These are phyloP conservation scores for Panthera uncia DNA, from an alignment of 2,113 vertebrate genomes.

Conservation along the genomic window DNA sequence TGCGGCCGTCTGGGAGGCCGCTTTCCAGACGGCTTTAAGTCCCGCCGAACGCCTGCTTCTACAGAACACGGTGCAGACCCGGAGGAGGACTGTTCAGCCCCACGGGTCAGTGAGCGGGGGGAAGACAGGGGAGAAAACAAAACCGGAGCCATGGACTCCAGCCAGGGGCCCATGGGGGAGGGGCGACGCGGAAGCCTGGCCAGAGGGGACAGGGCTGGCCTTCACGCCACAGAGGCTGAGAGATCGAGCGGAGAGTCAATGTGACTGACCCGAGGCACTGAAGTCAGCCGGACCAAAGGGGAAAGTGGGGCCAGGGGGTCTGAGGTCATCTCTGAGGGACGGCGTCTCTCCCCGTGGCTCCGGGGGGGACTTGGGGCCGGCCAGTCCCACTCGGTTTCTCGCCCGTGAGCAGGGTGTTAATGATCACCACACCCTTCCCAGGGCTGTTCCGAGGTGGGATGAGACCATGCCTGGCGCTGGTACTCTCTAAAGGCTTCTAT, in stretches of 20 bases:
- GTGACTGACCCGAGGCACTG: too few relatives aligned
- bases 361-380: too few relatives aligned
- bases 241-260: rapidly evolving
- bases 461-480: rapidly evolving
- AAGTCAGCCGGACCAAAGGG: background rate
- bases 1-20: background rate
- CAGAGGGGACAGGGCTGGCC: background rate
- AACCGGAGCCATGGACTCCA: background rate
- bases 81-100: background rate
- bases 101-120: background rate
- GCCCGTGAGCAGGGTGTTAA: background rate
- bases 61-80: too few relatives aligned
- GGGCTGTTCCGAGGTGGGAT: background rate
- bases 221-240: too few relatives aligned
- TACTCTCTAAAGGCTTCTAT: background rate
- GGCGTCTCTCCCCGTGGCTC: background rate
- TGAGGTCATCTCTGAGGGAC: background rate
- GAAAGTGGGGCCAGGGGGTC: background rate
- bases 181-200: too few relatives aligned
- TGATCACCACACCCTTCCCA: rapidly evolving
- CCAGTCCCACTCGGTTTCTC: rapidly evolving
- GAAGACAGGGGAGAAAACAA: background rate
- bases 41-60: background rate
- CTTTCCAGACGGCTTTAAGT: background rate
- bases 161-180: background rate